These are phyloP conservation scores for Macrobrachium nipponense DNA, from an alignment of 1,140 invertebrate genomes.

Conservation along the genomic window DNA sequence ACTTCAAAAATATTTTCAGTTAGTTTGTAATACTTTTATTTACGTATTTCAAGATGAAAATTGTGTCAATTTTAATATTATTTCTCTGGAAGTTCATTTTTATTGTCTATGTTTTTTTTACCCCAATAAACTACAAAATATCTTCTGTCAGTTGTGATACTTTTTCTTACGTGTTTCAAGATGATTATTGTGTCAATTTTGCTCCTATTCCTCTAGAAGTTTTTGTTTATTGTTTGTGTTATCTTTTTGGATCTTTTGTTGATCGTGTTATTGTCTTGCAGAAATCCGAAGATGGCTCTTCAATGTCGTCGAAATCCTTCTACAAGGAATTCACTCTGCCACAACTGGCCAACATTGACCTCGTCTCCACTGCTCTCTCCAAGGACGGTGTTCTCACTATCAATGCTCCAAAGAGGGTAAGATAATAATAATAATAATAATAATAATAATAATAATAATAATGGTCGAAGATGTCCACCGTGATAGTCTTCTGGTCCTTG, in stretches of 20 bases:
- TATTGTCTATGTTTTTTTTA: background rate
- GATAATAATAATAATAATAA: background rate
- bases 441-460: background rate
- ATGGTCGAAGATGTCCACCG: background rate
- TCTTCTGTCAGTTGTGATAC: no score
- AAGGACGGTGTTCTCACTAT: slow-evolving; percentile 81
- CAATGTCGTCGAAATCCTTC: slow-evolving; percentile 78
- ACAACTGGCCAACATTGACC: slow-evolving; percentile 75
- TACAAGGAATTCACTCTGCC: slow-evolving; percentile 75
- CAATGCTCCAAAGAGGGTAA: slow-evolving; percentile 69
- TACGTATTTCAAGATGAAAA: no score
- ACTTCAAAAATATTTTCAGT: no score
- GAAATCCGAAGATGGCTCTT: slow-evolving; percentile 79
- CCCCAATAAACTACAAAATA: no score
- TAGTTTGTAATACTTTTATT: no score
- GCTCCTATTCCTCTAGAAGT: no score
- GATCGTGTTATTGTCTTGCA: slow-evolving; percentile 63
- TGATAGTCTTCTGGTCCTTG: no score
- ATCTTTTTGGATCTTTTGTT: background rate
- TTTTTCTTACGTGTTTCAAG: no score
- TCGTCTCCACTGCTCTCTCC: slow-evolving; percentile 77
- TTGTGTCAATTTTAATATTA: no score
- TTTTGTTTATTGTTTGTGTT: background rate
- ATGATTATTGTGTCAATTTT: no score
- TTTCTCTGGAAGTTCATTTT: no score